Base-by-base conservation (phyloP, 2,113 vertebrate species). In the Crypturellus undulatus region DNA sequence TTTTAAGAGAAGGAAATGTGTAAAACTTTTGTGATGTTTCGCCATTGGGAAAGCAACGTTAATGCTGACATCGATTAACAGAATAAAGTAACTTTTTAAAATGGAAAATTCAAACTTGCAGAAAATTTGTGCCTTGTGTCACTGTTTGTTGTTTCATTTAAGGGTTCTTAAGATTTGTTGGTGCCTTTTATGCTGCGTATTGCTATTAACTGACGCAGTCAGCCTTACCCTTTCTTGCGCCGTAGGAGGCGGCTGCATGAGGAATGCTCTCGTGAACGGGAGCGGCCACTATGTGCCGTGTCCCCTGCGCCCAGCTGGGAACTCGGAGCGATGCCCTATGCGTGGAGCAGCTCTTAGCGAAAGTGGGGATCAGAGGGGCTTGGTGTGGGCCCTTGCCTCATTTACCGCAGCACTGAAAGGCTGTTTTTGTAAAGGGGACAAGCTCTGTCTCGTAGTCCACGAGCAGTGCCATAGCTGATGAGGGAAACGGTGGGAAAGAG, bases 101-200 rank as follows among this genome's bases (percentile, higher is more conserved):
- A 56, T 25, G 56, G 42, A 20, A 63, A 63, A 63, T 2, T 0
- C 12, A 58, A 77, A 71, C 17, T 15, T n/a, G 51, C 13, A 4
- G 62, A 17, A 65, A 87, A 59, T 18, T 63, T 52, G 9, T 18
- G 4, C 10, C 49, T 42, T 43, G 28, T 32, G 52, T 79, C 25
- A 34, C 8, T 6, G 21, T 49, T 30, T 9, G 12, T 8, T 1
- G 30, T 75, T 73, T 80, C 3, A 43, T 9, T 49, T 49, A 22
- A 49, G 49, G 49, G 49, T 49, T 34, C 32, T 6, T 20, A 25
- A 40, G 59, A 25, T 62, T 77, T 77, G 40, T 63, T 40, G 21
- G 15, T 75, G 51, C 11, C 15, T 4, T 36, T 80, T 58, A 12
- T 0, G 0, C n/a, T 47, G 32, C 3, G 0, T 20, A 1, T 7